phyloP scores from a whole-genome alignment of 2,888 invertebrate genomes.

The Cheiracanthium punctorium region DNA sequence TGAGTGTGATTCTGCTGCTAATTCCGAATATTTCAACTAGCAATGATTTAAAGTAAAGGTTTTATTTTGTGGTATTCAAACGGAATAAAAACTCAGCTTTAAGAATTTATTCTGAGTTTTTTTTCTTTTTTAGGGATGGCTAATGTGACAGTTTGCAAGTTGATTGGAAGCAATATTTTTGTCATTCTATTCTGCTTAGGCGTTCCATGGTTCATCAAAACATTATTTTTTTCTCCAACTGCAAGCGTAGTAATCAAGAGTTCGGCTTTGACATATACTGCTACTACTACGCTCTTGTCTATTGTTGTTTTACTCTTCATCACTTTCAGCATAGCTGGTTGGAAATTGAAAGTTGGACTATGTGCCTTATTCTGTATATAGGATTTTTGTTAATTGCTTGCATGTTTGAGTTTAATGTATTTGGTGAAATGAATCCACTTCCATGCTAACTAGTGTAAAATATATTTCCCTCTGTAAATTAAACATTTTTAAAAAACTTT shows the following conservation, averaged over 20 bases:
- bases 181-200: constrained; percentile 89
- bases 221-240: constrained; percentile 47
- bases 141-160: constrained; percentile 90
- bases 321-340: constrained; percentile 93
- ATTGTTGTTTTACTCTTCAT: constrained; percentile 93
- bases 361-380: constrained; percentile 94
- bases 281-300: constrained; percentile 90
- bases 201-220: constrained; percentile 88
- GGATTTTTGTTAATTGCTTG: constrained; percentile 93
- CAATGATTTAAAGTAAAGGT: no score
- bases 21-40: no score
- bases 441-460: constrained; percentile 79
- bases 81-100: no score
- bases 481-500: no score
- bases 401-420: constrained; percentile 94
- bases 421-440: constrained; percentile 90
- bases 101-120: no score
- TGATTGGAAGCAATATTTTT: constrained; percentile 92
- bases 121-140: constrained; percentile 67
- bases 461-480: no score
- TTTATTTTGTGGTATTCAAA: no score
- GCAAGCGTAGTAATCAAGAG: constrained; percentile 63
- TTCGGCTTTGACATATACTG: constrained; percentile 92
- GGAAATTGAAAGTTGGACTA: constrained; percentile 93
- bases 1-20: no score